These are phyloP conservation scores for Fratercula arctica DNA, from an alignment of 2,797 vertebrate species.

Conservation along the genomic window DNA sequence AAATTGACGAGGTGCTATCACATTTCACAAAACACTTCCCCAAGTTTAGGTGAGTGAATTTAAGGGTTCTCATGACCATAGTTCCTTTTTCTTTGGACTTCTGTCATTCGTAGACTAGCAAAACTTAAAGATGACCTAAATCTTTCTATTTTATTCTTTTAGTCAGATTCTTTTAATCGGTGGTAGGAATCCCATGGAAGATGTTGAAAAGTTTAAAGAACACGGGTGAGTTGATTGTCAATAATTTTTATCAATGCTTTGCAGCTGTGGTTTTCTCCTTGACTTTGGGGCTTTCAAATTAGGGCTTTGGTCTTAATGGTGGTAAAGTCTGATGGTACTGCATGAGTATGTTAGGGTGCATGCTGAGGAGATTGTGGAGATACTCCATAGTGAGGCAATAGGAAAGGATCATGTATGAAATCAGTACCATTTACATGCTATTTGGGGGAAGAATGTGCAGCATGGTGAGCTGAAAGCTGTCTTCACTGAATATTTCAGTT, in stretches of 20 bases:
- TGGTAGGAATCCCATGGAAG: constrained; percentile 92
- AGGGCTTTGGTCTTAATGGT: background rate
- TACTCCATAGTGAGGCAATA: rapidly evolving
- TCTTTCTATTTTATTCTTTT: background rate
- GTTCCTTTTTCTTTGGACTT: background rate
- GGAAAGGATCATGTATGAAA: background rate
- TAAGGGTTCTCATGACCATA: rapidly evolving
- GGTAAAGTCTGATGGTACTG: background rate
- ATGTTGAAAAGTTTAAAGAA: constrained; percentile 90
- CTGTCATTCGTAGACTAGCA: background rate
- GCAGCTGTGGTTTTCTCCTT: background rate
- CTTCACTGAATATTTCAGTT: background rate
- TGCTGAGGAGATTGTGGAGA: background rate
- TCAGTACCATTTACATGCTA: background rate
- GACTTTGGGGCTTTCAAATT: background rate
- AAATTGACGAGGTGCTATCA: constrained; percentile 91
- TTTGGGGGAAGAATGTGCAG: background rate
- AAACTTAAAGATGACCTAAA: background rate
- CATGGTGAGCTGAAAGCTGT: background rate
- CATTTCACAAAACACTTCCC: constrained; percentile 87
- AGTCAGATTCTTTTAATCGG: constrained; percentile 96
- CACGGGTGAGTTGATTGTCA: constrained; percentile 78
- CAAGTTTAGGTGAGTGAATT: constrained; percentile 84
- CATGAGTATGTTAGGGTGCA: rapidly evolving
- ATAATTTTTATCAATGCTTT: background rate